A percentile compares a stretch with the other conserved stretches of the same genome.
Conservation (phyloP, 2,113 vertebrate genomes). For the Microtus ochrogaster region DNA sequence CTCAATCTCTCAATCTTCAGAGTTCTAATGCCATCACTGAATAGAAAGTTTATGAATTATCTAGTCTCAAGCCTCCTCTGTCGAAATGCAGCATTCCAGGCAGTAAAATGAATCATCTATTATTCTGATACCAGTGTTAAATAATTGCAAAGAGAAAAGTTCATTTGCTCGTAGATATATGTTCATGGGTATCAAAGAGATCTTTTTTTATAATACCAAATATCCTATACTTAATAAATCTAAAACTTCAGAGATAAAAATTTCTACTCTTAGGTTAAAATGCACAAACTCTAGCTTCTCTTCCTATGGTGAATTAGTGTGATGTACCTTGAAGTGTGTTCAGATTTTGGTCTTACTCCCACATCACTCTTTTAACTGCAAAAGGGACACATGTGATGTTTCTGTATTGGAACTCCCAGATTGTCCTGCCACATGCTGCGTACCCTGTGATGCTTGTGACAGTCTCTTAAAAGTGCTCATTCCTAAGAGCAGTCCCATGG, state of each 20-base stretch:
- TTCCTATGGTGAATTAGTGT: background rate
- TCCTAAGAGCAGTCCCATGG: background rate
- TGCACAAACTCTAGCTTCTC: background rate
- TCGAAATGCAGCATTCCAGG: background rate
- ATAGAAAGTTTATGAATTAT: background rate
- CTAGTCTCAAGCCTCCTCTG: background rate
- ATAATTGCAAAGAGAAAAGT: background rate
- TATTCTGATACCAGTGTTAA: background rate
- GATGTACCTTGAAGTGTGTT: background rate
- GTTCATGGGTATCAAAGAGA: background rate
- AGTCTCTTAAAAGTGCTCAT: background rate
- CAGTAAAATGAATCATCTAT: background rate
- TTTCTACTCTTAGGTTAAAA: background rate
- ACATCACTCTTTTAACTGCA: no score
- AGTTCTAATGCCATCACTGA: background rate
- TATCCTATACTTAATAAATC: background rate
- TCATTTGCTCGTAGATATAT: background rate
- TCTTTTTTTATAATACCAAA: background rate
- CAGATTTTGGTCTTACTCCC: background rate
- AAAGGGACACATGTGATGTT: background rate
- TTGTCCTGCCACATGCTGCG: accelerated
- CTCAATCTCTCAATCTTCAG: background rate
- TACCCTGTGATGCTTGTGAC: background rate
- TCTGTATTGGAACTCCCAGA: background rate
- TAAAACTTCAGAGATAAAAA: background rate